Base-by-base conservation (phyloP, 2,113 vertebrate genomes). In the Aldabrachelys gigantea region DNA sequence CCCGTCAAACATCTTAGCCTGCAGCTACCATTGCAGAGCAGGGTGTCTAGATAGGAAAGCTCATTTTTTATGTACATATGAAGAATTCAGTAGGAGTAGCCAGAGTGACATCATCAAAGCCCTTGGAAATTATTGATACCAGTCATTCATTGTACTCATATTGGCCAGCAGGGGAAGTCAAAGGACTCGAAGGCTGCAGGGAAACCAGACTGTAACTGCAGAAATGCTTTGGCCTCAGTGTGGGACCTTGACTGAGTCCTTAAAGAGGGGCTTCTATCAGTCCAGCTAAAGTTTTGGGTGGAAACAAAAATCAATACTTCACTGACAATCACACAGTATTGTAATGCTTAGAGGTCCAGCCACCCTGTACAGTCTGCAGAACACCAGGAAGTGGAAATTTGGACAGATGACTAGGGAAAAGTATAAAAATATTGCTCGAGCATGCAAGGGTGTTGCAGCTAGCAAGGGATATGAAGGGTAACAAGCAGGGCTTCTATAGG, bases 91-190 rank as follows among this genome's bases (percentile, higher is more conserved):
- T 47, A 78, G 75, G 24, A 78, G 41, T 41, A 80, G 95, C 29
- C 75, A 31, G 81, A 84, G 50, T 35, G 80, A 89, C 54, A 83
- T 62, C 69, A 49, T 78, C 76, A 49, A 86, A 92, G 90, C 86
- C 41, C 2, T 90, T 62, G 90, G 56, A 47, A 82, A 47, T 93
- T 96, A 85, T 91, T 91, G 94, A 94, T 90, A 89, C 88, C 89
- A 41, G 54, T 76, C 41, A 87, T 89, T 49, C 52, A 86, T 83
- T 84, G 91, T 89, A 94, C 90, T 90, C 82, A 85, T 87, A 72
- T 10, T 31, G 14, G 16, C 65, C 50, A 88, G 82, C 35, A 89
- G 84, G 50, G 85, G 80, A 56, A 81, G 75, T 84, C 80, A 92
- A 90, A 84, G 49, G 79, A 65, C 54, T 84, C 35, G 56, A 89